Percentiles rank a stretch among this genome's conserved stretches.
Evolutionary conservation across 2,888 invertebrate genomes (phyloP).

Genomic region (Drosophila anomalata): DNA sequence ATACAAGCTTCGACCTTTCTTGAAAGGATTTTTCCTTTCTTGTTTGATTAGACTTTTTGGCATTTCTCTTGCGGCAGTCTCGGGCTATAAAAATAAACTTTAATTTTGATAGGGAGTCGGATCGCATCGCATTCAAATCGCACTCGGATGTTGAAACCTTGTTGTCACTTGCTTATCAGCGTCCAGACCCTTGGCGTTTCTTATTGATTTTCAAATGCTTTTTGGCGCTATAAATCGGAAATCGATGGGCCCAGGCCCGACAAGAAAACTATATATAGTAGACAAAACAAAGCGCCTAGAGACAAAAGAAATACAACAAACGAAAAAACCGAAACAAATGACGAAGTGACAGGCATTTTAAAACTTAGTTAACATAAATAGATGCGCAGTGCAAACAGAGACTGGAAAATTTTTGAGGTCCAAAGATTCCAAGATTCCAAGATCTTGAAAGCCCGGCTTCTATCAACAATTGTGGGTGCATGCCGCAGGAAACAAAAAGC

Average conservation of each 20-base stretch:
- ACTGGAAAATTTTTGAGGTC: constrained; percentile 5
- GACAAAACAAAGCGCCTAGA: constrained; percentile 12
- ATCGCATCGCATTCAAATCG: constrained; percentile 18
- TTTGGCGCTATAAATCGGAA: constrained; percentile 69
- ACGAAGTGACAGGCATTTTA: constrained; percentile 60
- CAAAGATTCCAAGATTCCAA: constrained; percentile 3
- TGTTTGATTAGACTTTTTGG: constrained; percentile 51
- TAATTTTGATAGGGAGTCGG: constrained; percentile 26
- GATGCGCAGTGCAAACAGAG: constrained; percentile 68
- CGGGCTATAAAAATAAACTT: constrained; percentile 31
- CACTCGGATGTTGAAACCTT: constrained; percentile 47
- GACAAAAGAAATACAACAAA: constrained; percentile 36
- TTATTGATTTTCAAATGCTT: constrained; percentile 73
- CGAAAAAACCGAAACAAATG: constrained; percentile 41
- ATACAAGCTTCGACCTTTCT: not conserved
- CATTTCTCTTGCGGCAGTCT: constrained; percentile 38
- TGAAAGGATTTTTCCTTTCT: no score
- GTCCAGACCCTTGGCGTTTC: constrained; percentile 44
- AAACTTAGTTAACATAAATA: constrained; percentile 67
- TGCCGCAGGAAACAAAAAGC: constrained; percentile 19
- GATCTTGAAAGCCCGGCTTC: constrained; percentile 9
- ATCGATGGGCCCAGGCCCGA: constrained; percentile 24
- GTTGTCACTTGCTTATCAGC: constrained; percentile 73
- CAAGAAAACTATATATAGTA: constrained; percentile 34
- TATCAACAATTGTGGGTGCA: constrained; percentile 38